A percentile compares a stretch with the other conserved stretches of the same genome.
Conservation (phyloP, 2,113 vertebrate genomes). For the Tragelaphus scriptus region DNA sequence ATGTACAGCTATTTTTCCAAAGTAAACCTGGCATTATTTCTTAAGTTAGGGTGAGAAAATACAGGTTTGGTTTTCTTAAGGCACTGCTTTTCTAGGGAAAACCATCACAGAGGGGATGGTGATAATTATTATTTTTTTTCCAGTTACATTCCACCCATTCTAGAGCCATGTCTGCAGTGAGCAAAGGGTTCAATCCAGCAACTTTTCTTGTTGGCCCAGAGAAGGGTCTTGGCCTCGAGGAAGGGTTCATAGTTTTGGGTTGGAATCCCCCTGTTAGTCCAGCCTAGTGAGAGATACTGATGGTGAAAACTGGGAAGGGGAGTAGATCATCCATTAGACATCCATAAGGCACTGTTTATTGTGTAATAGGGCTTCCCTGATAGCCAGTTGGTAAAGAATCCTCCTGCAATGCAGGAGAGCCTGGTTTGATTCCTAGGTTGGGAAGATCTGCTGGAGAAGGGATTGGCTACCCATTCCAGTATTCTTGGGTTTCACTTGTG, state of each 20-base stretch:
- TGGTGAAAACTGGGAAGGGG: neutral
- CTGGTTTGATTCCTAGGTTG: neutral
- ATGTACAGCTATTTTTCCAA: neutral
- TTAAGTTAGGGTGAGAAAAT: neutral
- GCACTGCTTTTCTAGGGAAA: neutral
- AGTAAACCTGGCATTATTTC: neutral
- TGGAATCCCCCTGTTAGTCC: neutral
- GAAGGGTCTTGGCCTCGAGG: neutral
- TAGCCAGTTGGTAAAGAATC: neutral
- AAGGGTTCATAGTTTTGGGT: neutral
- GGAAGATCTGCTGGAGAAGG: neutral
- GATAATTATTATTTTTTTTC: neutral
- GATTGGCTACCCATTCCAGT: neutral
- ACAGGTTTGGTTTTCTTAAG: neutral
- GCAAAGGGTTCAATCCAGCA: neutral
- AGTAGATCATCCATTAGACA: neutral
- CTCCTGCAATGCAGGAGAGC: neutral
- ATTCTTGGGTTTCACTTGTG: neutral
- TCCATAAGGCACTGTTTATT: neutral
- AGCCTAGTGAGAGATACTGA: neutral
- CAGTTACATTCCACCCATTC: neutral
- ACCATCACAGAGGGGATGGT: neutral
- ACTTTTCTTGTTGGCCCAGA: neutral
- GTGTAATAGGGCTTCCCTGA: neutral
- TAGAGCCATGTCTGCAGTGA: neutral